A percentile compares a stretch with the other conserved stretches of the same genome.
Conservation (phyloP, 1,140 invertebrate genomes). For the Myzus persicae region DNA sequence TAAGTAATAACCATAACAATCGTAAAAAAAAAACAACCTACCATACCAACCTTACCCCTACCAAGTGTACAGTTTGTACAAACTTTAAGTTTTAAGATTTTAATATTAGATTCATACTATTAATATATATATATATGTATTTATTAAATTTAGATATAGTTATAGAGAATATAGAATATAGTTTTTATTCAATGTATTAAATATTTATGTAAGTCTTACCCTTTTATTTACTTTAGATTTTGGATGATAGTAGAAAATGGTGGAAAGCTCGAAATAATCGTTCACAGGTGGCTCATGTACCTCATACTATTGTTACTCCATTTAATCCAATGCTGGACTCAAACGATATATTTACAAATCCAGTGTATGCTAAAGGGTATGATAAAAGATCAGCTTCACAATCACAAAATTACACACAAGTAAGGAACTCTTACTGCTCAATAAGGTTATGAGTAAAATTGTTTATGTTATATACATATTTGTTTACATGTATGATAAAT, state of each 20-base stretch:
- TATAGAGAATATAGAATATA: too few species aligned
- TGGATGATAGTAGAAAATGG: constrained; percentile 97
- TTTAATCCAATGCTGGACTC: constrained; percentile 65
- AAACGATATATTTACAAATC: constrained; percentile 77
- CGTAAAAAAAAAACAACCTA: too few species aligned
- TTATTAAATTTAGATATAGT: too few species aligned
- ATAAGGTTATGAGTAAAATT: not conserved
- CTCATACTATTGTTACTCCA: constrained; percentile 94
- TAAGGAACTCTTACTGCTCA: constrained; percentile 27
- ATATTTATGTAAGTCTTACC: not conserved
- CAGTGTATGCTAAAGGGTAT: constrained; percentile 71
- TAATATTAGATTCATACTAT: too few species aligned
- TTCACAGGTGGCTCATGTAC: constrained; percentile 91
- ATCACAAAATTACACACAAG: constrained; percentile 45
- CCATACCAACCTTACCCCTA: too few species aligned
- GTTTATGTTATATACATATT: too few species aligned
- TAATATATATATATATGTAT: too few species aligned
- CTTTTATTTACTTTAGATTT: constrained; percentile 70
- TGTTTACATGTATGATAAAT: too few species aligned
- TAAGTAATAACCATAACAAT: too few species aligned
- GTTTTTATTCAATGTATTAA: not conserved
- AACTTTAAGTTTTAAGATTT: too few species aligned
- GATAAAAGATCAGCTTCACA: constrained; percentile 56
- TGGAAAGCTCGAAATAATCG: constrained; percentile 94
- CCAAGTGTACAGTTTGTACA: too few species aligned